Conservation (phyloP, 2,888 invertebrate species). For the Andrena camellia region DNA sequence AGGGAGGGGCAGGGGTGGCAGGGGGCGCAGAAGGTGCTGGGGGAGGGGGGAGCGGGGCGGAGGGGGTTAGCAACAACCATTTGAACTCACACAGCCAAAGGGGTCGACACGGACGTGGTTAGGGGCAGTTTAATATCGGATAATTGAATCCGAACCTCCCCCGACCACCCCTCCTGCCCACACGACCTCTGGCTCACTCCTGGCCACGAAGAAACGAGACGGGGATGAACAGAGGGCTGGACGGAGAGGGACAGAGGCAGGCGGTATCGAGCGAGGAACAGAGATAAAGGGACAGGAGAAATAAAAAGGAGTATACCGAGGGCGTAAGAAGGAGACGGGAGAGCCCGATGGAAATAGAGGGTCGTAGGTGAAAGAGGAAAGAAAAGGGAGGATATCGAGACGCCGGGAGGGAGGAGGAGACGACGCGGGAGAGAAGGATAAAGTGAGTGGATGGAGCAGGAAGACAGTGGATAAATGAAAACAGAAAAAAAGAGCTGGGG, state of each 20-base stretch:
- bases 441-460: not conserved
- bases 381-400: conserved; percentile 30
- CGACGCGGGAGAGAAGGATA: not conserved
- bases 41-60: conserved; percentile 40
- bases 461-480: conserved; percentile 40
- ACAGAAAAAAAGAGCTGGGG: conserved; percentile 31
- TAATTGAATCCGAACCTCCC: conserved; percentile 84
- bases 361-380: not conserved
- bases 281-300: conserved; percentile 5
- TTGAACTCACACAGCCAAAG: conserved; percentile 79
- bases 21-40: conserved; percentile 24
- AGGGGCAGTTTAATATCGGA: conserved; percentile 85
- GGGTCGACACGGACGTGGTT: conserved; percentile 79
- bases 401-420: conserved; percentile 3
- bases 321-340: conserved; percentile 8
- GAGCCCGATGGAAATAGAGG: conserved; percentile 22
- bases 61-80: conserved; percentile 78
- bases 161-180: conserved; percentile 47
- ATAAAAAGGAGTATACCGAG: conserved; percentile 11
- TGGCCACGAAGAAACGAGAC: conserved; percentile 62
- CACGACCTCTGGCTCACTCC: conserved; percentile 65
- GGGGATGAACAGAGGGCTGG: conserved; percentile 40
- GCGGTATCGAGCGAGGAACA: not conserved
- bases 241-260: conserved; percentile 10
- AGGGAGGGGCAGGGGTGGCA: conserved; percentile 22